These are phyloP conservation scores for Sarcophaga carnaria DNA, from an alignment of 2,888 invertebrate genomes.

Conservation along the genomic window DNA sequence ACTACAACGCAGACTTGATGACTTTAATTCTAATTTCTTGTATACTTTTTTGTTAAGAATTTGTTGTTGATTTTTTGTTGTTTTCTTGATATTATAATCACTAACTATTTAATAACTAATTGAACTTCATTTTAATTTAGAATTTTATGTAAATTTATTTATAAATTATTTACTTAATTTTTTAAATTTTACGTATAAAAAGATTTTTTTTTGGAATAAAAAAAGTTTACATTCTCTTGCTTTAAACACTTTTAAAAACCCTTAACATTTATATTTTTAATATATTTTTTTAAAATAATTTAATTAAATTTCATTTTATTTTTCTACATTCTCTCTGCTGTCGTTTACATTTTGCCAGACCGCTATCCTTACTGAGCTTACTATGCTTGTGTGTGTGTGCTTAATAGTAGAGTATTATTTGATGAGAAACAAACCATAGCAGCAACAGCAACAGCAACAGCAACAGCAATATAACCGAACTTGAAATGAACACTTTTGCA, in stretches of 20 bases:
- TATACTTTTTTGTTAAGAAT: not conserved
- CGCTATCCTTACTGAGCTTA: constrained; percentile 76
- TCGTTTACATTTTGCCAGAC: constrained; percentile 70
- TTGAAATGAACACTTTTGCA: constrained; percentile 3
- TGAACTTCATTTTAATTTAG: constrained; percentile 3
- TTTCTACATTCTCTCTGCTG: constrained; percentile 34
- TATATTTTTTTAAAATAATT: not conserved
- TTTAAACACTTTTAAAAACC: not conserved
- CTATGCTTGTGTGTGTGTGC: constrained; percentile 58
- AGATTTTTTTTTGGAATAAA: not conserved
- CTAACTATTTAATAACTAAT: constrained; percentile 48
- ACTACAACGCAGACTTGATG: constrained; percentile 21
- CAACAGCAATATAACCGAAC: constrained; percentile 50
- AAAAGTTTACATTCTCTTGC: not conserved
- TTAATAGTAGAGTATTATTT: constrained; percentile 58
- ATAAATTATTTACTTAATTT: not conserved
- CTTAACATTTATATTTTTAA: not conserved
- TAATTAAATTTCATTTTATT: constrained; percentile 12
- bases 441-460: constrained; percentile 26
- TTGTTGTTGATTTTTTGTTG: not conserved
- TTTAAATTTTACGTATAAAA: constrained; percentile 20
- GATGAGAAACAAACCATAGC: constrained; percentile 26
- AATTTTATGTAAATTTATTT: constrained; percentile 1
- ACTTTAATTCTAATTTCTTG: not conserved
- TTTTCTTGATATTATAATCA: not conserved